Evolutionary conservation across 2,888 invertebrate species (phyloP).

Genomic region (Zygaena filipendulae): DNA sequence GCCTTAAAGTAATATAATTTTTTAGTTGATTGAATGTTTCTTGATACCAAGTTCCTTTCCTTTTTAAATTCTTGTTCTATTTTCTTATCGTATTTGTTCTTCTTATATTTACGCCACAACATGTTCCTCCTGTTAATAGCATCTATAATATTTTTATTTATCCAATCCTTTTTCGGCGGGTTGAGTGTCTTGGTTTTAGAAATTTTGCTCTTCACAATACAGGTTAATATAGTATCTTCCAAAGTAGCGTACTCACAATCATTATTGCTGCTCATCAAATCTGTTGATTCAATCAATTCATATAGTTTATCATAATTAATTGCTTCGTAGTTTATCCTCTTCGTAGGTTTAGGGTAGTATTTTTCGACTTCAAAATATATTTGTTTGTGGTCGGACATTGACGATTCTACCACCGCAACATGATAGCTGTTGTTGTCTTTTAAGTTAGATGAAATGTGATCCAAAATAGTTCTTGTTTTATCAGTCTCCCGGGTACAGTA

Average conservation of each 20-base stretch:
- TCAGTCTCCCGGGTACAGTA: slow-evolving; percentile 15
- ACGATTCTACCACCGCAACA: slow-evolving; percentile 14
- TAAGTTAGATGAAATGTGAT: slow-evolving; percentile 18
- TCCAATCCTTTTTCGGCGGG: slow-evolving; percentile 8
- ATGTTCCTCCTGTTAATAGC: slow-evolving; percentile 9
- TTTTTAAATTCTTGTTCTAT: slow-evolving; percentile 5
- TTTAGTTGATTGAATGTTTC: slow-evolving; percentile 9
- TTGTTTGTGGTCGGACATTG: slow-evolving; percentile 19
- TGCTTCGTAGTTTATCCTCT: slow-evolving; percentile 4
- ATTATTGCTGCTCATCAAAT: neutral
- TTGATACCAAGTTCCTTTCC: slow-evolving; percentile 3
- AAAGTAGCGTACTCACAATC: neutral
- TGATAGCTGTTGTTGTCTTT: slow-evolving; percentile 13
- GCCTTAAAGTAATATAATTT: slow-evolving; percentile 8
- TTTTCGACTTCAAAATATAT: slow-evolving; percentile 14
- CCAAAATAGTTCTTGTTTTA: slow-evolving; percentile 17
- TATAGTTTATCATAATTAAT: slow-evolving; percentile 9
- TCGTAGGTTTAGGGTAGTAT: slow-evolving; percentile 1
- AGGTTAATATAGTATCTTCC: slow-evolving; percentile 3
- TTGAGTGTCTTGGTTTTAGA: slow-evolving; percentile 8
- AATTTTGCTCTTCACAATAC: slow-evolving; percentile 2
- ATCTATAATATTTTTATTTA: slow-evolving; percentile 8
- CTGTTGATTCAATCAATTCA: too few species aligned
- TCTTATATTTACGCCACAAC: slow-evolving; percentile 5
- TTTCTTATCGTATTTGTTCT: slow-evolving; percentile 1